Conservation (phyloP, 2,797 vertebrate species). For the Gymnodraco acuticeps region DNA sequence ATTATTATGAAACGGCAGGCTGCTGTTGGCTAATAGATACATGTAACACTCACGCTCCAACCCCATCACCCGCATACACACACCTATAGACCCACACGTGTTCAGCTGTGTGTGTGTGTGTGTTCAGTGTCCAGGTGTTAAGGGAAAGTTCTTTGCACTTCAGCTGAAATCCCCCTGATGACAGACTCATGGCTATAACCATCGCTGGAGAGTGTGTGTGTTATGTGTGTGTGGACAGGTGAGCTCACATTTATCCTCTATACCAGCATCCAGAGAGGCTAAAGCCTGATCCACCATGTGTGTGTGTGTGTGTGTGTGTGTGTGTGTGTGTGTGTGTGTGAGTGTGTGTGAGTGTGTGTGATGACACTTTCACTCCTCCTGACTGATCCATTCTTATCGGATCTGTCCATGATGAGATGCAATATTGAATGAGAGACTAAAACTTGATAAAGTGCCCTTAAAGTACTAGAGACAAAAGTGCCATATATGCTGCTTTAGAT, state of each 20-base stretch:
- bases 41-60: constrained; percentile 62
- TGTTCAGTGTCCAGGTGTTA: constrained; percentile 68
- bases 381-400: constrained; percentile 51
- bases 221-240: constrained; percentile 28
- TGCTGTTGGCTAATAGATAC: constrained; percentile 70
- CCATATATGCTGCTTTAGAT: too few relatives aligned
- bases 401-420: constrained; percentile 35
- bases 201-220: constrained; percentile 10
- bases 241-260: constrained; percentile 37
- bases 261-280: constrained; percentile 62
- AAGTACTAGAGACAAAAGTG: too few relatives aligned
- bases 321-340: constrained; percentile 17
- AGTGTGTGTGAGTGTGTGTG: constrained; percentile 9
- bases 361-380: constrained; percentile 54
- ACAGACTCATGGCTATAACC: constrained; percentile 60
- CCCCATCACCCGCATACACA: constrained; percentile 46
- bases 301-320: constrained; percentile 21
- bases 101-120: constrained; percentile 5
- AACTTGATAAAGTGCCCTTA: too few relatives aligned
- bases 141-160: constrained; percentile 62
- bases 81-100: neutral
- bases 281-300: constrained; percentile 23
- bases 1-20: constrained; percentile 70
- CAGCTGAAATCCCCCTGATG: constrained; percentile 52
- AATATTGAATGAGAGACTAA: neutral